Conservation (phyloP, 1,140 invertebrate species). For the Mylabris phalerata region DNA sequence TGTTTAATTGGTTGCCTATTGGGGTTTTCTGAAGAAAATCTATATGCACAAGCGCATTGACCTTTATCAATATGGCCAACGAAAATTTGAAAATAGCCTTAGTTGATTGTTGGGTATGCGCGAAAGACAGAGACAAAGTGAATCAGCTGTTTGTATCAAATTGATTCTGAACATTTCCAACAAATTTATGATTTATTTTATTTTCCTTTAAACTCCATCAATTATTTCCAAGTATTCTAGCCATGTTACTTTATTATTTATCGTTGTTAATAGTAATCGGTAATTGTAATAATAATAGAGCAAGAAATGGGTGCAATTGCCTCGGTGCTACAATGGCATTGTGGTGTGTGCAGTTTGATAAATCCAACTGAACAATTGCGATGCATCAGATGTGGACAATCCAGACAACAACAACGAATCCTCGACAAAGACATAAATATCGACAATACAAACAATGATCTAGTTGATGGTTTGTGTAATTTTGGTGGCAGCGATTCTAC, state of each 20-base stretch:
- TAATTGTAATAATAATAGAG: too few species aligned
- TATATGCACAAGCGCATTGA: constrained; percentile 2
- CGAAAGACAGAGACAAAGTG: neutral
- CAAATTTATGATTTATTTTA: constrained; percentile 7
- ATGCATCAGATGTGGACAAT: constrained; percentile 71
- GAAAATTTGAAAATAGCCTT: constrained; percentile 19
- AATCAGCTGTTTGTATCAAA: constrained; percentile 19
- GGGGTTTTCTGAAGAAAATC: neutral
- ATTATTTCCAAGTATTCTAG: too few species aligned
- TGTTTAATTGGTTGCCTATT: constrained; percentile 7
- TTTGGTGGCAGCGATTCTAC: constrained; percentile 19
- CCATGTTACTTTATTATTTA: too few species aligned
- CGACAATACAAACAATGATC: neutral
- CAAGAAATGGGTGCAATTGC: constrained; percentile 73
- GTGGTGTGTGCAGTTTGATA: constrained; percentile 75
- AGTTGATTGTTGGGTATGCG: too few species aligned
- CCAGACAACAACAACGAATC: constrained; percentile 24
- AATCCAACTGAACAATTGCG: constrained; percentile 73
- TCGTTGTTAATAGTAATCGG: too few species aligned
- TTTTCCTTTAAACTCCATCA: too few species aligned
- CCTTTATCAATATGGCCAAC: constrained; percentile 15
- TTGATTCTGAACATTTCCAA: constrained; percentile 4
- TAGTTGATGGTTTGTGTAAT: neutral
- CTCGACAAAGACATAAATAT: neutral
- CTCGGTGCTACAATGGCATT: constrained; percentile 85